Evolutionary conservation across 2,888 invertebrate species (phyloP), one percentile per base, ranked within the genome.

Genomic region (Dione juno): DNA sequence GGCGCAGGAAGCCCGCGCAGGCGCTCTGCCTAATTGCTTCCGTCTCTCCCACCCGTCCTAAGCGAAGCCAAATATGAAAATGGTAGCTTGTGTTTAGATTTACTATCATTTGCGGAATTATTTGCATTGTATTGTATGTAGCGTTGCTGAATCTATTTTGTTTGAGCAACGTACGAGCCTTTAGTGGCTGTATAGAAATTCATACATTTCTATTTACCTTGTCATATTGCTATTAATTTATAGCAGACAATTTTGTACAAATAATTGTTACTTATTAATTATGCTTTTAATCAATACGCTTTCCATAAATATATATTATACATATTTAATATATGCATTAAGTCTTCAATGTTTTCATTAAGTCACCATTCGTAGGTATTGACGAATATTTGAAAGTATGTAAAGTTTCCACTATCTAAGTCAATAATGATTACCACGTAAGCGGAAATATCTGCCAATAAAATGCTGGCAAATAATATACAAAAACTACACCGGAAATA

Each of bases 21-120:
- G 92, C 91, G 91, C 89, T 80, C 82, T 77, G 82, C 82, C 85
- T 92, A 92, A 92, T 92, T 91, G 90, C 82, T 90, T 92, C 92
- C 84, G 82, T 77, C 76, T 71, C 71, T 64, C 50, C 65, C 67
- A 41, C 72, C 67, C 52, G 69, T 57, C 50, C 68, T 65, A 40
- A 57, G 48, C 65, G 40, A 40, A 58, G 41, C 69, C 41, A 43
- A 66, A 63, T 66, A 69, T 52, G 21, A 66, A 54, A 41, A 64
- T 65, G 37, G 50, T 48, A 64, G 19, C 37, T 54, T 43, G 45
- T 65, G 52, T 57, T 66, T 66, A 52, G 35, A 28, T 66, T 57
- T 66, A 40, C 37, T 50, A 13, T 40, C 6, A 21, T 40, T 45
- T 63, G 21, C 48, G 5, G 10, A 16, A 16, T 13, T 45, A 35